These are phyloP conservation scores for Phoxinus phoxinus DNA, from an alignment of 2,113 vertebrate genomes.

Conservation along the genomic window DNA sequence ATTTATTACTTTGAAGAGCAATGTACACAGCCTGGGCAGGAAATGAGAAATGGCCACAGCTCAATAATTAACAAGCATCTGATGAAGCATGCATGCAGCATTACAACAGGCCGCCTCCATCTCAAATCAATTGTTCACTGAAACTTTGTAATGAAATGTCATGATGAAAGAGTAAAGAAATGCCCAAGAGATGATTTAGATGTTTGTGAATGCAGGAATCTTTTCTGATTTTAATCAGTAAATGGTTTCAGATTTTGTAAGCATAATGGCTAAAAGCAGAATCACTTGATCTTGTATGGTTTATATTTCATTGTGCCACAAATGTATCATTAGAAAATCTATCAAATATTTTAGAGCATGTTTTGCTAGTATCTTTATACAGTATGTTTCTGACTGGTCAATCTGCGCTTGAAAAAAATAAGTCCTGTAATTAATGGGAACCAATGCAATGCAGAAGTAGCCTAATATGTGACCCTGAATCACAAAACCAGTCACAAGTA, in stretches of 20 bases:
- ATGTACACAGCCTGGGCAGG: not conserved
- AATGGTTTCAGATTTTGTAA: not conserved
- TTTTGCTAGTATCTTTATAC: not conserved
- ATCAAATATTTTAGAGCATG: not conserved
- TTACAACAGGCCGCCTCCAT: not conserved
- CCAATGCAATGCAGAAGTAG: not conserved
- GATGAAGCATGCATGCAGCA: not conserved
- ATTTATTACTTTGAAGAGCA: constrained; percentile 12
- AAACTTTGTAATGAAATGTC: constrained; percentile 8
- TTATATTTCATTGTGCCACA: not conserved
- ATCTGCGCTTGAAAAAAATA: not conserved
- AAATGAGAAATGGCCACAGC: constrained; percentile 1
- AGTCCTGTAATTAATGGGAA: not conserved
- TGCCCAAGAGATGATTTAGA: not conserved
- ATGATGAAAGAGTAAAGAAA: not conserved
- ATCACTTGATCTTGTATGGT: not conserved
- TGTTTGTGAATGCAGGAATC: not conserved
- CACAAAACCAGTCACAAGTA: too few species aligned
- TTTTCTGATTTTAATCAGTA: not conserved
- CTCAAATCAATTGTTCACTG: constrained; percentile 2
- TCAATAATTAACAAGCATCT: not conserved
- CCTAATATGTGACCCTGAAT: too few species aligned
- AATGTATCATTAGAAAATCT: not conserved
- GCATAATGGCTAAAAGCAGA: not conserved
- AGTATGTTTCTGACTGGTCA: not conserved